Evolutionary conservation across 2,113 vertebrate genomes (phyloP), one percentile per base, ranked within the genome.

Genomic region (Lophius piscatorius): DNA sequence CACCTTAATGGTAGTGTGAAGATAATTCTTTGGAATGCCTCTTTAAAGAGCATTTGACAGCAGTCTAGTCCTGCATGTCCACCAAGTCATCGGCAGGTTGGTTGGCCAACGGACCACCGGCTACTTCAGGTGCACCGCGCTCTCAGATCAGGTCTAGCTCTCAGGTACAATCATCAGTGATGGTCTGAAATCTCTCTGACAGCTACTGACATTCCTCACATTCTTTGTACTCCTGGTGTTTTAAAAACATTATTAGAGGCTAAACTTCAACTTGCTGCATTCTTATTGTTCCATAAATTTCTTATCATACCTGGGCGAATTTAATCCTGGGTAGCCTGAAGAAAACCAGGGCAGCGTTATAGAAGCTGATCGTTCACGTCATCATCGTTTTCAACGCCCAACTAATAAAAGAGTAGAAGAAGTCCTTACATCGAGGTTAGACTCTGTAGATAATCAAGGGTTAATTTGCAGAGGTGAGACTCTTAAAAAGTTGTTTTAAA

Each of bases 121-220:
- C 70, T 11, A 24, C 47, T 51, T 35, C 65, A 59, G 56, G 56
- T 62, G 63, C 60, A 56, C 36, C 57, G 33, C 76, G 61, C 54
- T 14, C 40, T 80, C 67, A 71, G 71, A 65, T 74, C 41, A 34
- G 36, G 60, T 65, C 54, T 40, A 76, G 63, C 68, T 80, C 81
- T 89, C 83, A 84, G 78, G 81, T 78, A 70, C 65, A 21, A 36
- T 49, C 63, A 31, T 59, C 51, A 24, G 74, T 39, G 69, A 70
- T 76, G 41, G 28, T 41, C 24, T 48, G 46, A 47, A 47, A 49
- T 28, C 33, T 2, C 33, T 45, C 24, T 17, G 29, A 46, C 57
- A 28, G 61, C 40, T 68, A 2, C 63, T 20, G 55, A 76, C 48
- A 54, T 52, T 58, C 59, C 67, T 44, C 64, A 69, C 55, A 28